Evolutionary conservation across 2,797 vertebrate species (phyloP), one percentile per base, ranked within the genome.

Genomic region (Sitta carolinensis): DNA sequence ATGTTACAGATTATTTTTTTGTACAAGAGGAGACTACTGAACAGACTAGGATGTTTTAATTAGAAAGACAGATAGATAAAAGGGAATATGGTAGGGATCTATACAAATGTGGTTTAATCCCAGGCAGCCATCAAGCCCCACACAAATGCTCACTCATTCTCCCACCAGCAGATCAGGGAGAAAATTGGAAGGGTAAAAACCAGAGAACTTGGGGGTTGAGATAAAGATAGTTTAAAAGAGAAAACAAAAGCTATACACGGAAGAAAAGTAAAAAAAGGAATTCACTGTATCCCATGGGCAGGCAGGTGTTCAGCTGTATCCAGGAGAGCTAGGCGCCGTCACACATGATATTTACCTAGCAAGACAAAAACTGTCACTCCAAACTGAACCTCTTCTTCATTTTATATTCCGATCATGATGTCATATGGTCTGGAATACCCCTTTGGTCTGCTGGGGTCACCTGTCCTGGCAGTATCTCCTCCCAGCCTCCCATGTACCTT

Each of bases 111-210:
- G 32, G 36, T 36, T 36, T 87, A 70, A 63, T 10, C 26, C 51
- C 36, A 27, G 43, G 27, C 36, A 63, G 36, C 17, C 42, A 10
- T 15, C 42, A 34, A 55, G 10, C 48, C 11, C 17, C 57, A 47
- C 0, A 0, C 11, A 62, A 57, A 10, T 0, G 0, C 30, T 50
- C 0, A 0, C 36, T 70, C 34, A 57, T 8, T 55, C 25, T 15
- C 20, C 26, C 50, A 50, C 22, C 43, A 27, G 13, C 2, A 70
- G 34, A 48, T 0, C 3, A 5, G 16, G 36, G 58, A 70, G 50
- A 32, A 15, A 36, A 43, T 0, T 27, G 27, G 58, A 78, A 70
- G 42, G 14, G 12, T 63, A 14, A 50, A 78, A 63, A 18, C 11
- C 58, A 57, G 57, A 50, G 34, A 63, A 57, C 14, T 48, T 0